phyloP scores from a whole-genome alignment of 2,113 vertebrate genomes.

The Ginglymostoma cirratum region DNA sequence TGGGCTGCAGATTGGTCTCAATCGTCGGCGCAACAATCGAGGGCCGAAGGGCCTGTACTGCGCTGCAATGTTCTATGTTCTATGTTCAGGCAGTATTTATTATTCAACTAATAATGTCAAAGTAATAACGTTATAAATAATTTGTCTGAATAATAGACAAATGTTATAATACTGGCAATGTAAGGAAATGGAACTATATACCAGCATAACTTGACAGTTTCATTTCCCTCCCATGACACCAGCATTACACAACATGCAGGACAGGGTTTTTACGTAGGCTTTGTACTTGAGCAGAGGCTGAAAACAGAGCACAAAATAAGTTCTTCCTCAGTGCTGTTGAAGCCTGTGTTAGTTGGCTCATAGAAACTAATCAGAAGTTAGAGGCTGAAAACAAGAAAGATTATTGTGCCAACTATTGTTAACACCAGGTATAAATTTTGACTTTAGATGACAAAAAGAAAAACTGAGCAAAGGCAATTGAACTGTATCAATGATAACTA shows the following conservation, averaged over 20 bases:
- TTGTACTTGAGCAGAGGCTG: not conserved
- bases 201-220: not conserved
- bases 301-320: not conserved
- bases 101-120: constrained; percentile 11
- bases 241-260: not conserved
- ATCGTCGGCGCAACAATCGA: no score
- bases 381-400: not conserved
- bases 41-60: no score
- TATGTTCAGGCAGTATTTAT: not conserved
- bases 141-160: not conserved
- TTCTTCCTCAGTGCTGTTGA: not conserved
- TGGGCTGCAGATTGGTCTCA: no score
- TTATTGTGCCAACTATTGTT: not conserved
- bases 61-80: no score
- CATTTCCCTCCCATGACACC: not conserved
- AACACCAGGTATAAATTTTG: not conserved
- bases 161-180: not conserved
- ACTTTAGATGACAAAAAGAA: not conserved
- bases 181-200: not conserved
- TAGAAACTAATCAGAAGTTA: not conserved
- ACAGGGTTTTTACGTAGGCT: not conserved
- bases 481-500: not conserved
- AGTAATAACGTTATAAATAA: not conserved
- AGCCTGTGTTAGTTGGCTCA: not conserved
- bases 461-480: not conserved